Conservation (phyloP, 2,888 invertebrate species). For the Proisotoma minuta region DNA sequence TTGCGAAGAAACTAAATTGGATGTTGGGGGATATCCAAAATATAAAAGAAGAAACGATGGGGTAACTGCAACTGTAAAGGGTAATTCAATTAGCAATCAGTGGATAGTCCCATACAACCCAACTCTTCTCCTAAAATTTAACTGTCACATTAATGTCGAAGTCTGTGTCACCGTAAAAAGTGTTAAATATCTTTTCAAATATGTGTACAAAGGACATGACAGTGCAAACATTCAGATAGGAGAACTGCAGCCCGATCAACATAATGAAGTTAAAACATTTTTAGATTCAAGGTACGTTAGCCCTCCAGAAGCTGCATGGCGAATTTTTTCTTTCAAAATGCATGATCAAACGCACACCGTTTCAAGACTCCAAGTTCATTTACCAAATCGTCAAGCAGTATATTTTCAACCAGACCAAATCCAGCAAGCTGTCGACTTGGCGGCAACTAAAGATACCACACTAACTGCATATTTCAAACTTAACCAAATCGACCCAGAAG, state of each 20-base stretch:
- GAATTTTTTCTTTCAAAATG: conserved; percentile 47
- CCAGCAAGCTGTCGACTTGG: conserved; percentile 24
- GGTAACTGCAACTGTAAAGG: conserved; percentile 30
- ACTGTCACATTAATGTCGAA: conserved; percentile 52
- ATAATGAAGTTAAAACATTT: conserved; percentile 48
- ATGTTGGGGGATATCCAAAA: conserved; percentile 50
- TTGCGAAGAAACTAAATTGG: conserved; percentile 44
- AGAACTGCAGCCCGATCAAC: not conserved
- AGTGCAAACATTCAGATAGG: conserved; percentile 22
- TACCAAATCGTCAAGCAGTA: conserved; percentile 47
- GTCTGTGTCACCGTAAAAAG: conserved; percentile 29
- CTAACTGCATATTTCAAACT: conserved; percentile 46
- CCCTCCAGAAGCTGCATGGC: too few relatives aligned
- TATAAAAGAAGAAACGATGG: conserved; percentile 47
- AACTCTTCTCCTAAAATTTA: conserved; percentile 48
- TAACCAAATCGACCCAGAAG: conserved; percentile 32
- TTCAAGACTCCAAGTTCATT: conserved; percentile 49
- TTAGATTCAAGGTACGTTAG: conserved; percentile 49
- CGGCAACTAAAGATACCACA: conserved; percentile 28
- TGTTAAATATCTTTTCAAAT: conserved; percentile 46
- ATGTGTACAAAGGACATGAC: too few relatives aligned
- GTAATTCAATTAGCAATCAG: conserved; percentile 48
- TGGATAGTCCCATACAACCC: conserved; percentile 51
- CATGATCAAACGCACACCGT: conserved; percentile 49
- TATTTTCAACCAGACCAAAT: conserved; percentile 36